Base-by-base conservation (phyloP, 1,140 invertebrate species). In the Dendroctonus valens region DNA sequence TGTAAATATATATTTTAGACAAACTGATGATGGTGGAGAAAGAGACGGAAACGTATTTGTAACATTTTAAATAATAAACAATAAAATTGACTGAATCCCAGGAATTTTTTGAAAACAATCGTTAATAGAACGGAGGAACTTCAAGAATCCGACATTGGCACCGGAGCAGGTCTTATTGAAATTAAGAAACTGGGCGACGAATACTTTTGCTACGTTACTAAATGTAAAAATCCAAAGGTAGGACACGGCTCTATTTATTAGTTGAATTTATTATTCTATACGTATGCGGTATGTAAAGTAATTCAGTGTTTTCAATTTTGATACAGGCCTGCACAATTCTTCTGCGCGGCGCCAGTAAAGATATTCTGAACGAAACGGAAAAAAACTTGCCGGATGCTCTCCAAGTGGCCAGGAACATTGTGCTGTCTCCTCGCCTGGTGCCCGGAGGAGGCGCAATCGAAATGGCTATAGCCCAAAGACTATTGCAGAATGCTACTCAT, bases 331-430 rank as follows among this genome's bases (percentile, higher is more conserved):
- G 97, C 76, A 99, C 97, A 2, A 97, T 99, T 74, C 79, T 99
- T 58, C 81, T 99, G 26, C 85, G 97, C 55, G 98, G 97, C 37
- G 94, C 97, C 26, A 97, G 94, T 69, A 99, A 99, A 81, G 98
- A 99, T 79, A 89, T 99, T 58, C 82, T 99, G 26, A 97, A 96
- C 77, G 97, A 99, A 83, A 93, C 96, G 26, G 97, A 99, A 78
- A 87, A 98, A 64, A 99, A 99, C 82, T 83, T 99, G 4, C 96
- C 99, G 79, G 98, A 99, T 82, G 97, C 98, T 44, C 84, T 99
- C 71, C 91, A 96, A 78, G 97, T 99, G 12, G 94, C 95, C 14
- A 88, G 96, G 67, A 99, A 99, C 82, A 88, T 99, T 65, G 84
- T 87, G 61, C 61, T 87, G 55, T 82, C 81, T 59, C 85, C 85